These are phyloP conservation scores for Scomber colias DNA, from an alignment of 2,113 vertebrate species.

Conservation along the genomic window DNA sequence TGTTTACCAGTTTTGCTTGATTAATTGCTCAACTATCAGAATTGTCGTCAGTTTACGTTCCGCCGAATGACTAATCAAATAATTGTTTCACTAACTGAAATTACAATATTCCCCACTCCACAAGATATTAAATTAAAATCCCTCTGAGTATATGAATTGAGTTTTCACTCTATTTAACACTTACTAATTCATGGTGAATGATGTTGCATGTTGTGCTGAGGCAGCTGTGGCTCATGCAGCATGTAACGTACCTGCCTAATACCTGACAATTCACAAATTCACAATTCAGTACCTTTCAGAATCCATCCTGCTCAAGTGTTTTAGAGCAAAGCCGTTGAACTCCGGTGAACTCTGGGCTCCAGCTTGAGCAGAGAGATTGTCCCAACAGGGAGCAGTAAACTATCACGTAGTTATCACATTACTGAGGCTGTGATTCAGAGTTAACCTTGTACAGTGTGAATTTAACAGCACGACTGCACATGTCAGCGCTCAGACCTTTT, in stretches of 20 bases:
- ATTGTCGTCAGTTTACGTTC: not conserved
- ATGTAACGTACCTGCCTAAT: too few relatives aligned
- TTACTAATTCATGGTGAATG: not conserved
- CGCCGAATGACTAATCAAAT: not conserved
- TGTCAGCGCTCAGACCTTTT: conserved; percentile 18
- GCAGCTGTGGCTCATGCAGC: not conserved
- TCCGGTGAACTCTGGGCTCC: conserved; percentile 4
- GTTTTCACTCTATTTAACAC: not conserved
- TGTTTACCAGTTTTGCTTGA: too few relatives aligned
- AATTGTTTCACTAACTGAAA: not conserved
- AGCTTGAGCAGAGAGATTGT: conserved; percentile 1
- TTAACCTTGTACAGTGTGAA: conserved; percentile 43
- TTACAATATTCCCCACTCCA: too few relatives aligned
- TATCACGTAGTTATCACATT: conserved; percentile 41
- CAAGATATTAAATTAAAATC: not conserved
- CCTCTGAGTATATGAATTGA: not conserved
- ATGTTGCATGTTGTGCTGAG: not conserved
- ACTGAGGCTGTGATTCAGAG: conserved; percentile 41
- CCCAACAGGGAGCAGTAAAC: conserved; percentile 33
- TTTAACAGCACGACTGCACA: conserved; percentile 24
- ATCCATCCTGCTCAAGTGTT: conserved; percentile 2
- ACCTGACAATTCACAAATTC: not conserved
- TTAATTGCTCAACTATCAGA: too few relatives aligned
- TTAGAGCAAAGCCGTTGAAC: conserved; percentile 1
- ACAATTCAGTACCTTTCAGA: not conserved